Base-by-base conservation (phyloP, 2,113 vertebrate species). In the Merops nubicus region DNA sequence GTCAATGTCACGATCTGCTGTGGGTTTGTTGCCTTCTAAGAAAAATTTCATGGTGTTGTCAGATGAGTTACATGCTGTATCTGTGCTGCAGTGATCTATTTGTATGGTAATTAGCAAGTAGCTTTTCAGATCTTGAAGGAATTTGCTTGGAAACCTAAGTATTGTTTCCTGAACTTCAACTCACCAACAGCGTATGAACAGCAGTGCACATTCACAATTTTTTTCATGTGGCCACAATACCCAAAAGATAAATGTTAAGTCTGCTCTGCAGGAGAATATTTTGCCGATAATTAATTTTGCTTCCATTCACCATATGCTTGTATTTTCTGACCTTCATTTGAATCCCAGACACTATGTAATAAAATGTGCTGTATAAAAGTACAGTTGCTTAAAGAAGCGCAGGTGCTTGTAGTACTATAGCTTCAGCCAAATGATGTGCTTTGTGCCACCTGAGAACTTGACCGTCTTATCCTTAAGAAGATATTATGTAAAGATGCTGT, bases 51-150 rank as follows among this genome's bases (percentile, higher is more conserved):
- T 88, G 68, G 9, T 96, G 77, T 86, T 93, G 40, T 94, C 42
- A 6, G 77, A 91, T 84, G 56, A 96, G 92, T 93, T 97, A 70
- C 5, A n/a, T 97, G 83, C 85, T 77, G 82, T 97, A 94, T 96
- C 87, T 93, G 91, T 97, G 86, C 64, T 87, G 65, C 84, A 75
- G 29, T 81, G 28, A 87, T 91, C 60, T 95, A 42, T 94, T 87
- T 97, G 94, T 97, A 97, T 97, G 96, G 81, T 97, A 98, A 97
- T 97, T 93, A 95, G 73, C 89, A 95, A 92, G 88, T 89, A 96
- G 85, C 95, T 96, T 96, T 98, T 93, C 96, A 91, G 93, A 89
- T 93, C 93, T 97, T 95, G 73, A 89, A 97, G 95, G 88, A 86
- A 96, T 97, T 97, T 98, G 75, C 12, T 97, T 97, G 95, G 91